A percentile compares a stretch with the other conserved stretches of the same genome.
Evolutionary conservation across 2,888 invertebrate genomes (phyloP).

Genomic region (Aricia artaxerxes): DNA sequence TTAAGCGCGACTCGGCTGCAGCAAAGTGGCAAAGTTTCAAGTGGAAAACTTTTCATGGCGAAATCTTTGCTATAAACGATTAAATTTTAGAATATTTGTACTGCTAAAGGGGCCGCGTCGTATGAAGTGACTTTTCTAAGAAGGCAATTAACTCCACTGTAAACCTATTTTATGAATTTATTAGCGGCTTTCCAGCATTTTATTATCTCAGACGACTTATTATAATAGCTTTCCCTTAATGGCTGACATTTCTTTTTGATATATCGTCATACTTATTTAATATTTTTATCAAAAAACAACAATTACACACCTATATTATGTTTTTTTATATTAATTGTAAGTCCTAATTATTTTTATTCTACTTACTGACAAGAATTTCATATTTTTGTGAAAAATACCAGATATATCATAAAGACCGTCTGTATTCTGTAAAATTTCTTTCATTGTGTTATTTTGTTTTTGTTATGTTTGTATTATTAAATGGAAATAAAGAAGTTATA

Average conservation of each 20-base stretch:
- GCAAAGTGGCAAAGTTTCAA: constrained; percentile 79
- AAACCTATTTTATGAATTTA: constrained; percentile 23
- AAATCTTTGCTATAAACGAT: constrained; percentile 77
- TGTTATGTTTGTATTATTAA: too few relatives aligned
- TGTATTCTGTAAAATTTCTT: too few relatives aligned
- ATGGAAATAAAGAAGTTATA: too few relatives aligned
- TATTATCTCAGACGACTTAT: neutral
- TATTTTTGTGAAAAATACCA: too few relatives aligned
- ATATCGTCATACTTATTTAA: too few relatives aligned
- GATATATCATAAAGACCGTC: too few relatives aligned
- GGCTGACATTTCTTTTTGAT: neutral
- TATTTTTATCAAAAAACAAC: too few relatives aligned
- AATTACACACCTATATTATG: too few relatives aligned
- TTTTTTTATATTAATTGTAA: too few relatives aligned
- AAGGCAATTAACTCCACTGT: constrained; percentile 39
- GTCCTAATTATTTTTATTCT: too few relatives aligned
- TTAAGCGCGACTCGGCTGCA: constrained; percentile 76
- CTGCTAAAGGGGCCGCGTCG: constrained; percentile 60
- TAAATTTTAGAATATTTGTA: constrained; percentile 77
- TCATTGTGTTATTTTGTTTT: too few relatives aligned
- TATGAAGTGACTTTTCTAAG: constrained; percentile 53
- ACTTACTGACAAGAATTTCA: too few relatives aligned
- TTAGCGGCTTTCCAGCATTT: neutral
- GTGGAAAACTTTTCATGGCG: constrained; percentile 79
- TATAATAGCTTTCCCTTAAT: neutral